phyloP scores from a whole-genome alignment of 2,888 invertebrate species.

The Thecophora atra region DNA sequence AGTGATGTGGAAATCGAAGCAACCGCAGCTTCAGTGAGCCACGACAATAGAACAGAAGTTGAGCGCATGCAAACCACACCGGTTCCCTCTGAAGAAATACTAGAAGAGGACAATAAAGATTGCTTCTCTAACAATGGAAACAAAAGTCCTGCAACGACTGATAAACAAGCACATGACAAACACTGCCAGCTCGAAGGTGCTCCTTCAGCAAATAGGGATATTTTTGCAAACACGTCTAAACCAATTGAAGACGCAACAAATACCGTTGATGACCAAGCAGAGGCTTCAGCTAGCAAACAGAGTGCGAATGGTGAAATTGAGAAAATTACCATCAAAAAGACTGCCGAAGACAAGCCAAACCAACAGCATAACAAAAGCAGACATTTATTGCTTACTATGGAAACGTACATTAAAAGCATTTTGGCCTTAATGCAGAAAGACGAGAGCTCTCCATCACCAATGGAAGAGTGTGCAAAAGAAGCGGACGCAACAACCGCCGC shows the following conservation, averaged over 20 bases:
- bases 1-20: slow-evolving; percentile 30
- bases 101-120: slow-evolving; percentile 38
- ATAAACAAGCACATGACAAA: slow-evolving; percentile 41
- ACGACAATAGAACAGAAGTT: slow-evolving; percentile 37
- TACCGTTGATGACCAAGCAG: slow-evolving; percentile 9
- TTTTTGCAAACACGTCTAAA: neutral
- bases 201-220: neutral
- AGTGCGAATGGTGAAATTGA: slow-evolving; percentile 42
- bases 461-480: slow-evolving; percentile 50
- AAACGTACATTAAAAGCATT: slow-evolving; percentile 64
- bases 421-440: slow-evolving; percentile 62
- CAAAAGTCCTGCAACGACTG: slow-evolving; percentile 15
- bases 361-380: slow-evolving; percentile 62
- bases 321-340: slow-evolving; percentile 54
- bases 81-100: slow-evolving; percentile 32
- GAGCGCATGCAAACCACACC: slow-evolving; percentile 33
- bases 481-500: slow-evolving; percentile 52
- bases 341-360: slow-evolving; percentile 57
- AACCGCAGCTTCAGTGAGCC: slow-evolving; percentile 31
- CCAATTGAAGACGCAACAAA: neutral
- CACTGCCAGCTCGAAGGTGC: slow-evolving; percentile 41
- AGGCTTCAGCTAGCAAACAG: slow-evolving; percentile 43
- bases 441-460: slow-evolving; percentile 46
- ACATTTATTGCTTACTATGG: slow-evolving; percentile 61
- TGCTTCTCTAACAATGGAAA: slow-evolving; percentile 15